These are phyloP conservation scores for Coccyzus lansbergi DNA, from an alignment of 2,797 vertebrate species.

Conservation along the genomic window DNA sequence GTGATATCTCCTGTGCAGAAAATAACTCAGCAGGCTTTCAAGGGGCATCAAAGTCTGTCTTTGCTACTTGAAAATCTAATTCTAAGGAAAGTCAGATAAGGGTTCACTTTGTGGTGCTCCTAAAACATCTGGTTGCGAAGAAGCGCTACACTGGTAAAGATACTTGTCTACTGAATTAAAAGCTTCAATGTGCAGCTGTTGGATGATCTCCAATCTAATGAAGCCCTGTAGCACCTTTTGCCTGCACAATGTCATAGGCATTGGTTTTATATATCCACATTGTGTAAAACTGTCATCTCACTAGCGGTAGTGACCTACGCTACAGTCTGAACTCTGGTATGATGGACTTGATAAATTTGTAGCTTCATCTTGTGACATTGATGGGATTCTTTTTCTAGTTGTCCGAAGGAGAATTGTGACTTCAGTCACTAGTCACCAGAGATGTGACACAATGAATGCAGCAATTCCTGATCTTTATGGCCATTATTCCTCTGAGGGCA, in stretches of 20 bases:
- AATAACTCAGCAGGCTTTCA: background rate
- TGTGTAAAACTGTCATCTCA: background rate
- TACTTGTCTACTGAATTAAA: background rate
- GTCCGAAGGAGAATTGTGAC: background rate
- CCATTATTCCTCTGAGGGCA: background rate
- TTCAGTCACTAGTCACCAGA: background rate
- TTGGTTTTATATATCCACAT: background rate
- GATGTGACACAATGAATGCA: background rate
- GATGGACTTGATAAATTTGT: background rate
- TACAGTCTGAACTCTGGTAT: background rate
- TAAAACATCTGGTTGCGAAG: background rate
- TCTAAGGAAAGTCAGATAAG: background rate
- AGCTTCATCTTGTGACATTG: background rate
- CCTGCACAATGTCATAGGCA: background rate
- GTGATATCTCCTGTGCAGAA: background rate
- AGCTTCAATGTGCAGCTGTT: background rate
- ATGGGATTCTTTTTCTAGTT: background rate
- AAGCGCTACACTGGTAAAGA: background rate
- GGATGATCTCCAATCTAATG: background rate
- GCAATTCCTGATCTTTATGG: background rate
- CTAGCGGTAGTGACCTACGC: background rate
- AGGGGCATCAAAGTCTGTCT: background rate
- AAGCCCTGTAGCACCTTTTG: background rate
- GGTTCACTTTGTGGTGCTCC: background rate
- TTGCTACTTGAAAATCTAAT: background rate